phyloP scores from a whole-genome alignment of 2,113 vertebrate genomes.

The Otus sunia region DNA sequence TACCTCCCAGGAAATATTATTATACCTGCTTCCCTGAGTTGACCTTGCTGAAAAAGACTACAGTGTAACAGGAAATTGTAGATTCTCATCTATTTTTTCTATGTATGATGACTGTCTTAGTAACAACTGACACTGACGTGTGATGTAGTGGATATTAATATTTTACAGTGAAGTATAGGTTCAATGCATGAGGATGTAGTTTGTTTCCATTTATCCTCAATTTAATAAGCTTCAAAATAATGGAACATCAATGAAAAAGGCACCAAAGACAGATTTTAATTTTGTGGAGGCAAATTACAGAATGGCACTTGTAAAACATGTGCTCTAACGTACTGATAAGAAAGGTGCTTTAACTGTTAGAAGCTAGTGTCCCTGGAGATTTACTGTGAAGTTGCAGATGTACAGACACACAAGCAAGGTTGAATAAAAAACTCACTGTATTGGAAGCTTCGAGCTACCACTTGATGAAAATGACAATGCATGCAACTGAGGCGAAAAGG shows the following conservation, averaged over 20 bases:
- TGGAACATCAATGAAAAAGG: not conserved
- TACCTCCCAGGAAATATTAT: not conserved
- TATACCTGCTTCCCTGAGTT: not conserved
- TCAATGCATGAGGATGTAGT: not conserved
- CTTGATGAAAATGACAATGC: not conserved
- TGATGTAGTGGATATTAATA: not conserved
- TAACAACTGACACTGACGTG: not conserved
- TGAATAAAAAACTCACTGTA: not conserved
- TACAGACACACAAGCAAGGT: not conserved
- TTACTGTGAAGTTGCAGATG: not conserved
- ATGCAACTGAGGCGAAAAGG: not conserved
- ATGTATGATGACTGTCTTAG: not conserved
- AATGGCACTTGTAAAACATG: not conserved
- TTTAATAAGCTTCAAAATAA: not conserved
- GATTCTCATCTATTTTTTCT: not conserved
- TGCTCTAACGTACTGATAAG: not conserved
- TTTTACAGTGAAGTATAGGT: not conserved
- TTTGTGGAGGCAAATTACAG: not conserved
- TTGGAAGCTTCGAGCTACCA: fast-evolving
- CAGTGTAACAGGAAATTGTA: fast-evolving
- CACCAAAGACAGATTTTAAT: not conserved
- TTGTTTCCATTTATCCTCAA: not conserved
- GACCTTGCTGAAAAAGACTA: not conserved
- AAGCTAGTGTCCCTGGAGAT: not conserved
- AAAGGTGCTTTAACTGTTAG: not conserved